Evolutionary conservation across 2,888 invertebrate genomes (phyloP), one percentile per base, ranked within the genome.

Genomic region (Girardia tigrina): DNA sequence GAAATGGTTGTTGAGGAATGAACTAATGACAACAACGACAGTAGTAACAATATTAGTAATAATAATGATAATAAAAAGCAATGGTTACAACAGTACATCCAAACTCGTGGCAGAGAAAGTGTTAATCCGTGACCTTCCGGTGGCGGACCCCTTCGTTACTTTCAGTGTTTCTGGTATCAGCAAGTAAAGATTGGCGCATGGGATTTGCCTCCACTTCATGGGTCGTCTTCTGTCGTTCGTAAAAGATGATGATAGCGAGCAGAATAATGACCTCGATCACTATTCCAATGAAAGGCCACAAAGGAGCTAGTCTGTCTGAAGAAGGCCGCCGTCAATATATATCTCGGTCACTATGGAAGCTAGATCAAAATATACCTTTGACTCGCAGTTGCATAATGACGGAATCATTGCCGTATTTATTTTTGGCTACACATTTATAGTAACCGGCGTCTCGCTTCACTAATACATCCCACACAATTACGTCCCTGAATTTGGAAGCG

Each of bases 301-400:
- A n/a, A 8, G 56, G 56, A 23, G 56, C 56, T 56, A 56, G n/a
- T 56, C n/a, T 56, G n/a, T 56, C 56, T 56, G 23, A 23, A 56
- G 23, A 4, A 56, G n/a, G 8, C 20, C n/a, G 23, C 23, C 4
- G 2, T 56, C 56, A n/a, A n/a, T 56, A n/a, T n/a, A n/a, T n/a
- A n/a, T n/a, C n/a, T n/a, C n/a, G 23, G 23, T 36, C 16, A 16
- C 12, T 12, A 36, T 16, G 36, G 36, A 36, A 16, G n/a, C n/a
- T n/a, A n/a, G n/a, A n/a, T n/a, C 8, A 36, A 36, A 36, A 36
- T 16, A 23, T 2, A 56, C 56, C 56, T 56, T 56, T 56, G 56
- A 56, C 56, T 56, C 56, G 56, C n/a, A 56, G n/a, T 56, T 56
- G 56, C 56, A 56, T 56, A n/a, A 56, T 56, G 4, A 56, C 56